Evolutionary conservation across 2,113 vertebrate species (phyloP), one percentile per base, ranked within the genome.

Genomic region (Brienomyrus brachyistius): DNA sequence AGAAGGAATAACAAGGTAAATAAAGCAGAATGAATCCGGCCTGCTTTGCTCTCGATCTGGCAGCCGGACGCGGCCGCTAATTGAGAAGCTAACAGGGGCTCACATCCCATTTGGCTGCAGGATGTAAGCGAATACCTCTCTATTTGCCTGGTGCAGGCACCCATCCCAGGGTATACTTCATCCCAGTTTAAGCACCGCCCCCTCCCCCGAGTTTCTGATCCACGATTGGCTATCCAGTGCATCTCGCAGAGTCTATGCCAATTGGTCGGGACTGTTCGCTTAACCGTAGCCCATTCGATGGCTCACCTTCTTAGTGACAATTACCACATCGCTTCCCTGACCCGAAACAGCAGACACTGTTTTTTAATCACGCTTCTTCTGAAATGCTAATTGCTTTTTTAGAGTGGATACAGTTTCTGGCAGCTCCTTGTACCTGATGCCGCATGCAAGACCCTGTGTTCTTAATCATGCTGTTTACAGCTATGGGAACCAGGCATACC

Each of bases 1-100:
- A 77, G 70, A 43, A 80, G 31, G 74, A 80, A 80, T 19, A 80
- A 77, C 70, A 77, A 80, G 40, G 74, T 80, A 80, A 80, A 80
- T 80, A 43, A 80, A 80, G 15, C 35, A 19, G 74, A 80, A 43
- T 80, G 74, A 80, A 80, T 19, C 74, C 17, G 15, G 70, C 4
- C 70, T 40, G 70, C 70, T 77, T 35, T 77, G 70, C 31, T 77
- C 11, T 77, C 35, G 11, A 40, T 40, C 70, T 77, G 70, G 70
- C 70, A 40, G 70, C 70, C 21, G 15, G 15, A 77, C 5, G 31
- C 1, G 6, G 70, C 35, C 9, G 31, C 70, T 77, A 77, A 77
- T 6, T 77, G 70, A 77, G 70, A 40, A 77, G 70, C 31, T 77
- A 77, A 77, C 13, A 2, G 5, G 31, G 70, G 70, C 70, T 8